These are phyloP conservation scores for Hippoglossus hippoglossus DNA, from an alignment of 2,797 vertebrate genomes.

Conservation along the genomic window DNA sequence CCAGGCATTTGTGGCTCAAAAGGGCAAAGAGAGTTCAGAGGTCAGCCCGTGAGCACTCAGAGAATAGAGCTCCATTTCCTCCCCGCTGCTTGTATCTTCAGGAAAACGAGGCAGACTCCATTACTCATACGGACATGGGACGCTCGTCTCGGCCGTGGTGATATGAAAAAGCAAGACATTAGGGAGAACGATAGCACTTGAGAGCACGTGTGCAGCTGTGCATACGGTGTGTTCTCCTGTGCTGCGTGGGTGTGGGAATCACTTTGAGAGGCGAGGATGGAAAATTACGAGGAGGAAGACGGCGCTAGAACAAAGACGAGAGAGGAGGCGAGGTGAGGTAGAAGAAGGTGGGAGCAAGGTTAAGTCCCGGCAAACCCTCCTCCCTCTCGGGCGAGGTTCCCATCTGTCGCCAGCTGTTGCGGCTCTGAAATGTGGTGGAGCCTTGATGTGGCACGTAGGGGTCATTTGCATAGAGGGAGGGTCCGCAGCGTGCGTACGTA, in stretches of 20 bases:
- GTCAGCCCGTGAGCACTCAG: conserved; percentile 52
- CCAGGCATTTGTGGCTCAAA: conserved; percentile 37
- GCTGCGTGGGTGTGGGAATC: conserved; percentile 28
- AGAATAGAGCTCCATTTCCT: conserved; percentile 45
- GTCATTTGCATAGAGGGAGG: conserved; percentile 51
- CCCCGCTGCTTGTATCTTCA: conserved; percentile 16
- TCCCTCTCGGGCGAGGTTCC: conserved; percentile 42
- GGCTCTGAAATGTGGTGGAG: conserved; percentile 48
- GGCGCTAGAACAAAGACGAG: conserved; percentile 14
- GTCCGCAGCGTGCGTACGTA: conserved; percentile 7
- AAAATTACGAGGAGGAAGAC: conserved; percentile 23
- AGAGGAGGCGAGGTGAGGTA: conserved; percentile 30
- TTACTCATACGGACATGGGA: conserved; percentile 44
- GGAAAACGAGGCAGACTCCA: conserved; percentile 38
- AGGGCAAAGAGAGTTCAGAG: conserved; percentile 62
- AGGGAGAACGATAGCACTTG: conserved; percentile 29
- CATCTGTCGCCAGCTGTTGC: conserved; percentile 78
- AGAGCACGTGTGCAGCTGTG: conserved; percentile 43
- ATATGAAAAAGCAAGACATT: conserved; percentile 42
- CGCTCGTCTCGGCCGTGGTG: conserved; percentile 47
- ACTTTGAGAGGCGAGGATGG: conserved; percentile 39
- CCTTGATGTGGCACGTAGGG: conserved; percentile 52
- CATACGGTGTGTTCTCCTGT: conserved; percentile 23
- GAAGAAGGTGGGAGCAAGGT: conserved; percentile 69
- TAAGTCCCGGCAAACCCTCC: conserved; percentile 62